Percentiles rank a stretch among this genome's conserved stretches.
phyloP scores from a whole-genome alignment of 1,140 invertebrate genomes.

The Trichonephila clavata region DNA sequence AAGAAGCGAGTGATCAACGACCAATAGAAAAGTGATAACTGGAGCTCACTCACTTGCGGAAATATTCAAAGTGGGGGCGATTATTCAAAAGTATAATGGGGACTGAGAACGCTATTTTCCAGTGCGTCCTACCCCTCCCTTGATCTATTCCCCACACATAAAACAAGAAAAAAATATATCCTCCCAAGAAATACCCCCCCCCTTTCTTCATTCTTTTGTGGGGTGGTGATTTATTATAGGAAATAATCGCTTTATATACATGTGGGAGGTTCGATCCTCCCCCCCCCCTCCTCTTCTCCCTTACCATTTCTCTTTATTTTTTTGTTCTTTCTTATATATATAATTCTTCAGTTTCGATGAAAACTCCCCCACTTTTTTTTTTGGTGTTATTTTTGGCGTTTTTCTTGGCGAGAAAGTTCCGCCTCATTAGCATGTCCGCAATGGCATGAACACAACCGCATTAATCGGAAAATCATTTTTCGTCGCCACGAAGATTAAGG shows the following conservation, averaged over 20 bases:
- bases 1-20: constrained; percentile 71
- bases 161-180: constrained; percentile 30
- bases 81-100: constrained; percentile 75
- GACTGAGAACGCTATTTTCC: constrained; percentile 65
- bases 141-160: background rate
- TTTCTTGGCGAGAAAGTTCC: constrained; percentile 73
- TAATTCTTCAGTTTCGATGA: constrained; percentile 37
- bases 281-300: background rate
- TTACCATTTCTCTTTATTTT: background rate
- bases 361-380: background rate
- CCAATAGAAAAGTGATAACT: constrained; percentile 77
- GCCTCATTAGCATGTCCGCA: constrained; percentile 76
- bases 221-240: constrained; percentile 72
- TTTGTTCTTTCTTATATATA: constrained; percentile 61
- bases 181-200: constrained; percentile 61
- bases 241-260: constrained; percentile 65
- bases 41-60: constrained; percentile 75
- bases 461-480: constrained; percentile 77
- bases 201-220: constrained; percentile 62
- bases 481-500: constrained; percentile 74
- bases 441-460: constrained; percentile 70
- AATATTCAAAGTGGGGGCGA: constrained; percentile 76
- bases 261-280: constrained; percentile 50
- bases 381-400: constrained; percentile 61
- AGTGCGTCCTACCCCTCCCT: background rate